Evolutionary conservation across 2,113 vertebrate genomes (phyloP).

Genomic region (Octodon degus): DNA sequence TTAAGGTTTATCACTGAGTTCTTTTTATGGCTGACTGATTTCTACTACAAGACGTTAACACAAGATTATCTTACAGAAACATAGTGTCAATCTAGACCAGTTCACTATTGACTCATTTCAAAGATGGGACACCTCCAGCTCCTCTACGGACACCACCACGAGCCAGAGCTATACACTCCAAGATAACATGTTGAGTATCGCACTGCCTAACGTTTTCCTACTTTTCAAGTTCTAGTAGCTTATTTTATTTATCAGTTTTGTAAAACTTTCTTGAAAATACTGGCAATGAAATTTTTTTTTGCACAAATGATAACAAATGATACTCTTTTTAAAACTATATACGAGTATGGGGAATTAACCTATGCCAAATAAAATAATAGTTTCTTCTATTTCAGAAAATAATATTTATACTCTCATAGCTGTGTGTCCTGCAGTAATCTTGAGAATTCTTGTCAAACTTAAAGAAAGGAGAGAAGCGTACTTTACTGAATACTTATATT

Average conservation of each 20-base stretch:
- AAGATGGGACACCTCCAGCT: neutral
- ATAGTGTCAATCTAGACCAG: neutral
- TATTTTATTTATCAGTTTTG: neutral
- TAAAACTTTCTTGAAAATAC: neutral
- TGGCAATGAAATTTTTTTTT: neutral
- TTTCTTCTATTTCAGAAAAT: neutral
- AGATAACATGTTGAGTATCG: neutral
- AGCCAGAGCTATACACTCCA: neutral
- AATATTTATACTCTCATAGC: neutral
- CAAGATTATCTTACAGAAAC: neutral
- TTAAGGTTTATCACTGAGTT: neutral
- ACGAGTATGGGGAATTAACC: neutral
- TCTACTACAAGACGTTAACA: neutral
- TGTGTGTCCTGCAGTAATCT: neutral
- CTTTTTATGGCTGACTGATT: conserved; percentile 1
- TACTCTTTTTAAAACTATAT: neutral
- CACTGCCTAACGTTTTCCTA: neutral
- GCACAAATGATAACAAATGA: neutral
- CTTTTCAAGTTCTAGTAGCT: neutral
- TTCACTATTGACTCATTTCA: neutral
- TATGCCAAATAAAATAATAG: neutral
- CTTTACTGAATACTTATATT: neutral
- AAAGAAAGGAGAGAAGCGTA: rapidly evolving
- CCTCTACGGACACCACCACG: neutral
- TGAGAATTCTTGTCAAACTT: neutral